Percentiles rank a stretch among this genome's conserved stretches.
Evolutionary conservation across 2,888 invertebrate species (phyloP).

Genomic region (Prosapia bicincta): DNA sequence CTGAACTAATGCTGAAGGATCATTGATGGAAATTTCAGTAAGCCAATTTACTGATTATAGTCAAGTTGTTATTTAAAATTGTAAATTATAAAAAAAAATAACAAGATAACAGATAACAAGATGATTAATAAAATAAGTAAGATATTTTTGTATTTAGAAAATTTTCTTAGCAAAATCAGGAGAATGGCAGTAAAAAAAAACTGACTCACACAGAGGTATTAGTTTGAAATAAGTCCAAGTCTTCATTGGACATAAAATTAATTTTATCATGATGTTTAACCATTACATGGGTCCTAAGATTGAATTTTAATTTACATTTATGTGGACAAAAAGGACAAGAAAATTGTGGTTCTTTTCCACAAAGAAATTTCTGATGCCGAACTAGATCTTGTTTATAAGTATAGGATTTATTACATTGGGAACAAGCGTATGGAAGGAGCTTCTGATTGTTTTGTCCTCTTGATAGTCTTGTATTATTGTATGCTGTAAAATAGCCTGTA

Average conservation of each 20-base stretch:
- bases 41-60: too few species aligned
- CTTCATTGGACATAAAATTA: not conserved
- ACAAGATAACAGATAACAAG: too few species aligned
- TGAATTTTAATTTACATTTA: conserved; percentile 30
- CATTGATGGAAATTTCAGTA: too few species aligned
- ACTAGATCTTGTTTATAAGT: conserved; percentile 57
- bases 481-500: not conserved
- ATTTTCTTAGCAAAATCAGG: too few species aligned
- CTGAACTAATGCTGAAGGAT: too few species aligned
- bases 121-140: too few species aligned
- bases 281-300: conserved; percentile 29
- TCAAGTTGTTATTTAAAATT: too few species aligned
- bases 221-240: too few species aligned
- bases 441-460: not conserved
- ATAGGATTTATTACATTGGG: conserved; percentile 55
- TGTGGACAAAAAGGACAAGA: conserved; percentile 31
- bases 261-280: conserved; percentile 11
- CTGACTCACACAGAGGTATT: too few species aligned
- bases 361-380: conserved; percentile 46
- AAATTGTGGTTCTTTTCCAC: conserved; percentile 45
- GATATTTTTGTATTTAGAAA: too few species aligned
- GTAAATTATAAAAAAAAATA: too few species aligned
- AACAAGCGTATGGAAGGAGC: conserved; percentile 23
- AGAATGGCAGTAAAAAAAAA: too few species aligned
- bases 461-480: not conserved